Evolutionary conservation across 1,140 invertebrate genomes (phyloP), one percentile per base, ranked within the genome.

Genomic region (Monochamus saltuarius): DNA sequence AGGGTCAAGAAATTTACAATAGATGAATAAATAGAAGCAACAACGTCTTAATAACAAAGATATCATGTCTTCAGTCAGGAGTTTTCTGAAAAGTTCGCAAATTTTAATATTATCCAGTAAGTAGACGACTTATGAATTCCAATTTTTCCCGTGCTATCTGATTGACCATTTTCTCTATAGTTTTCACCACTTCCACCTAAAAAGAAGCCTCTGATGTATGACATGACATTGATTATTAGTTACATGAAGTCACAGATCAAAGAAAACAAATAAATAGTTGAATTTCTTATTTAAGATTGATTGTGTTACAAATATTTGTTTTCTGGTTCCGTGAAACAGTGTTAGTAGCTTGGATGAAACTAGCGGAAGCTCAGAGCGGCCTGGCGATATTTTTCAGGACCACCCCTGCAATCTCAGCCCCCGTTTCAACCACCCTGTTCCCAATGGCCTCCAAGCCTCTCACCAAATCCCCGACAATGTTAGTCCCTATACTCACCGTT

Each of bases 331-430:
- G 6, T 29, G 22, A 6, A 29, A 3, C 2, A 6, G 6, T 29
- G 40, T 13, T 42, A 17, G n/a, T 13, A 42, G n/a, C 40, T 42
- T 17, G 16, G 40, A 42, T 17, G 40, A 42, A 42, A 17, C n/a
- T 17, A 42, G 40, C 16, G 40, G 7, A 42, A 17, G 40, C n/a
- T 42, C 16, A 42, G n/a, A 53, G 19, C 16, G 62, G 56, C 17
- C 54, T 49, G 11, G 46, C 38, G 1, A 66, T 46, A 39, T 59
- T 66, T 53, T 59, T 64, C 14, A 70, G 50, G 4, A 75, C 69
- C 38, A 66, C 68, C 29, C 68, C 68, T 49, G 73, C 72, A 13
- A 75, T 65, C 57, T 70, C 59, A 29, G 69, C 66, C 10, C 73
- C 73, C 4, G 73, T 70, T 49, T 65, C 64, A 36, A 75, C 64